Evolutionary conservation across 1,140 invertebrate genomes (phyloP).

Genomic region (Musca vetustissima): DNA sequence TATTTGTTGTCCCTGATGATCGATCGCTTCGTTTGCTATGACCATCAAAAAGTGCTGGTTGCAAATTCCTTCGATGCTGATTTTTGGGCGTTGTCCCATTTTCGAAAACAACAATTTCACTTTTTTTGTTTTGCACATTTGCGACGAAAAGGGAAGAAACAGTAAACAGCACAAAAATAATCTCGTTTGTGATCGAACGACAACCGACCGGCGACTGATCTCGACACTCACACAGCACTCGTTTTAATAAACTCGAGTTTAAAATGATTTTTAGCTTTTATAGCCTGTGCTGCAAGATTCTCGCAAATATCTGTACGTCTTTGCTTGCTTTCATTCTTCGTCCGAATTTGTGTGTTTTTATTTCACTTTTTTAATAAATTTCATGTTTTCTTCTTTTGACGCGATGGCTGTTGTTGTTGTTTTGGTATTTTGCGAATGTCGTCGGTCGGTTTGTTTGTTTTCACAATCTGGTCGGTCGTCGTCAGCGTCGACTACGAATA

Average conservation of each 20-base stretch:
- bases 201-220: slow-evolving; percentile 35
- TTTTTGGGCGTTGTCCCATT: slow-evolving; percentile 11
- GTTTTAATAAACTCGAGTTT: slow-evolving; percentile 55
- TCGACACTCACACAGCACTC: slow-evolving; percentile 52
- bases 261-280: slow-evolving; percentile 55
- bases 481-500: slow-evolving; percentile 2
- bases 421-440: slow-evolving; percentile 3
- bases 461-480: neutral
- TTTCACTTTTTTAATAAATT: slow-evolving; percentile 21
- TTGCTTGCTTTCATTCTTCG: slow-evolving; percentile 18
- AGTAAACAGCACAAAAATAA: too few relatives aligned
- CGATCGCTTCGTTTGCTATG: too few relatives aligned
- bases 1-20: too few relatives aligned
- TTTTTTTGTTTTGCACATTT: neutral
- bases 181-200: neutral
- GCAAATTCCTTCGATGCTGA: too few relatives aligned
- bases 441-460: slow-evolving; percentile 13
- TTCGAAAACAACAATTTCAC: slow-evolving; percentile 13
- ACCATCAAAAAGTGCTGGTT: too few relatives aligned
- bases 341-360: slow-evolving; percentile 14
- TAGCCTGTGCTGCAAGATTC: slow-evolving; percentile 38
- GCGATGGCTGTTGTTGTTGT: neutral
- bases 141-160: too few relatives aligned
- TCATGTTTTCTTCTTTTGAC: slow-evolving; percentile 17
- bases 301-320: slow-evolving; percentile 17